Evolutionary conservation across 1,140 invertebrate species (phyloP), one percentile per base, ranked within the genome.

Genomic region (Drosophila nigrodunni): DNA sequence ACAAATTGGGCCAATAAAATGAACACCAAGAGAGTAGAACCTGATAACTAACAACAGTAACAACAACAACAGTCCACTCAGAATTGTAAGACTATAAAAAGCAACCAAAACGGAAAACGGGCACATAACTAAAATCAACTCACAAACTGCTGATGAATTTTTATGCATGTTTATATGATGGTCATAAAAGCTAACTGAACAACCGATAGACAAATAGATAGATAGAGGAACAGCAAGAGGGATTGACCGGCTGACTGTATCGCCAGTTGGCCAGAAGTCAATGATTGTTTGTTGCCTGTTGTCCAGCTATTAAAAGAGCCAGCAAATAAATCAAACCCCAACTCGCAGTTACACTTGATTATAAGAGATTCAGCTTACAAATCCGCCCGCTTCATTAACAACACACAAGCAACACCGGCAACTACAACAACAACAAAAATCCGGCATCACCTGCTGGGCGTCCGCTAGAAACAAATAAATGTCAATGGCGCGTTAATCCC

Each of bases 1-100:
- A 89, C 85, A 89, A 89, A 90, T 89, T 89, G 85, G 85, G 85
- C 85, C 85, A 89, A 89, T 89, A 89, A 89, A 89, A 89, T 78
- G 78, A 89, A 89, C 85, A 89, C 85, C 80, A 88, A 64, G 52
- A 39, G 35, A 55, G 15, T 43, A 18, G 43, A 10, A 34, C 13
- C 15, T 44, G 62, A n/a, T 30, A 62, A 9, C 25, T 15, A 15
- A 15, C 15, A 15, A 13, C 15, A 15, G 37, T 30, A 55, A 18
- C 30, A 37, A 46, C 44, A 47, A 21, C 41, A 61, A 41, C 25
- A 70, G 30, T 60, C 37, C 70, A 43, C 57, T 70, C 60, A 78
- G 80, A 89, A 89, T 75, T 80, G 85, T 88, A 78, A 80, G 80
- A 79, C 80, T 57, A 85, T 88, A 78, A 88, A 87, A 85, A 79